Evolutionary conservation across 2,888 invertebrate genomes (phyloP).

Genomic region (Dicyrtomina minuta): DNA sequence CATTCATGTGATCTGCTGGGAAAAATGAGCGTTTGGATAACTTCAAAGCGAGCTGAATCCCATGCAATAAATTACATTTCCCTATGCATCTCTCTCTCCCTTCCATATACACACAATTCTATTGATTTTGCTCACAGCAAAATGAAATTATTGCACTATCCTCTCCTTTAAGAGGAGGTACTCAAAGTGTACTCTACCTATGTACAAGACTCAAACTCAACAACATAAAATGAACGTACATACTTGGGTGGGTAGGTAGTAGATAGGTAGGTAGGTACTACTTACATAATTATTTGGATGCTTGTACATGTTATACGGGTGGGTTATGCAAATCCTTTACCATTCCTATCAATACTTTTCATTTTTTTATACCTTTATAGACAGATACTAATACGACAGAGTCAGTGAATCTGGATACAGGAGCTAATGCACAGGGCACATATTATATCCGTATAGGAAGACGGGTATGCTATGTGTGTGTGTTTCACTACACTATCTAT

Average conservation of each 20-base stretch:
- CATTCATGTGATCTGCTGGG: conserved; percentile 38
- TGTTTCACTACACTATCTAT: no score
- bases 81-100: conserved; percentile 26
- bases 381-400: no score
- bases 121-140: conserved; percentile 52
- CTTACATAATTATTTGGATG: neutral
- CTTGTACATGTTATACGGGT: neutral
- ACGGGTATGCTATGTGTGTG: no score
- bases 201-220: no score
- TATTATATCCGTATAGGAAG: no score
- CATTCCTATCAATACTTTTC: conserved; percentile 25
- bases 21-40: conserved; percentile 53
- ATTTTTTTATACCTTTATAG: conserved; percentile 16
- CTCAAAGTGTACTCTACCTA: conserved; percentile 8
- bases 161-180: neutral
- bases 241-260: neutral
- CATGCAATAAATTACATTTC: conserved; percentile 52
- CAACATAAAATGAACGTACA: neutral
- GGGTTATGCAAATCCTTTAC: neutral
- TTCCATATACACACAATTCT: conserved; percentile 34
- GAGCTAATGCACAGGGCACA: no score
- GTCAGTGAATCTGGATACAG: no score
- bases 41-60: conserved; percentile 52
- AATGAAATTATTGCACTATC: conserved; percentile 51
- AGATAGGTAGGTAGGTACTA: neutral